A percentile compares a stretch with the other conserved stretches of the same genome.
Evolutionary conservation across 2,888 invertebrate genomes (phyloP).

Genomic region (Drosophila neoperkinsi): DNA sequence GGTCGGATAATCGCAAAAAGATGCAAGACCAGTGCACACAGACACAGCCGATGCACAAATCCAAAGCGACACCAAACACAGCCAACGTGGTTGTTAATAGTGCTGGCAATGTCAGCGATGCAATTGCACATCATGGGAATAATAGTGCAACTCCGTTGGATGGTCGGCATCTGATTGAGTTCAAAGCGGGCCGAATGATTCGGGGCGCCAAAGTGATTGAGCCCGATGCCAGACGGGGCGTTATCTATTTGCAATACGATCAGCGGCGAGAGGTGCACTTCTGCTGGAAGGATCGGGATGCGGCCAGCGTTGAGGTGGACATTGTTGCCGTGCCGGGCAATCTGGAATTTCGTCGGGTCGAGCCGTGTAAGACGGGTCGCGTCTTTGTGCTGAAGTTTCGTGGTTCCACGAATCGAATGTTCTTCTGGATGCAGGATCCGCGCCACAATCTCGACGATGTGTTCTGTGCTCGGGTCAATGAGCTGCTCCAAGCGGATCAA

Average conservation of each 20-base stretch:
- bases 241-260: slow-evolving; percentile 97
- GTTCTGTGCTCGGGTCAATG: slow-evolving; percentile 95
- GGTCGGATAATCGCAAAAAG: background rate
- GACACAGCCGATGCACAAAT: background rate
- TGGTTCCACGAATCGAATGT: slow-evolving; percentile 94
- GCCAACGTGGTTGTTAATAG: no score
- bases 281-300: slow-evolving; percentile 98
- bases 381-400: slow-evolving; percentile 98
- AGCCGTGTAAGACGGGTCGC: slow-evolving; percentile 97
- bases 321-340: slow-evolving; percentile 98
- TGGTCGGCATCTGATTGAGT: slow-evolving; percentile 91
- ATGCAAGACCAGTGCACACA: slow-evolving; percentile 4
- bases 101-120: no score
- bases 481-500: slow-evolving; percentile 91
- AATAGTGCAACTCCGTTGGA: no score
- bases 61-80: background rate
- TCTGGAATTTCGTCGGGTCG: slow-evolving; percentile 96
- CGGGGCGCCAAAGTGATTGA: slow-evolving; percentile 94
- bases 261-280: slow-evolving; percentile 98
- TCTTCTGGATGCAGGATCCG: slow-evolving; percentile 99
- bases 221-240: slow-evolving; percentile 97
- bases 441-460: slow-evolving; percentile 98
- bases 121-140: slow-evolving; percentile 69
- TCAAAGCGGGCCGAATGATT: slow-evolving; percentile 98
- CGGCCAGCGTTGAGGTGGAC: slow-evolving; percentile 95